Percentiles rank a stretch among this genome's conserved stretches.
phyloP scores from a whole-genome alignment of 1,140 invertebrate species.

The Diuraphis noxia region DNA sequence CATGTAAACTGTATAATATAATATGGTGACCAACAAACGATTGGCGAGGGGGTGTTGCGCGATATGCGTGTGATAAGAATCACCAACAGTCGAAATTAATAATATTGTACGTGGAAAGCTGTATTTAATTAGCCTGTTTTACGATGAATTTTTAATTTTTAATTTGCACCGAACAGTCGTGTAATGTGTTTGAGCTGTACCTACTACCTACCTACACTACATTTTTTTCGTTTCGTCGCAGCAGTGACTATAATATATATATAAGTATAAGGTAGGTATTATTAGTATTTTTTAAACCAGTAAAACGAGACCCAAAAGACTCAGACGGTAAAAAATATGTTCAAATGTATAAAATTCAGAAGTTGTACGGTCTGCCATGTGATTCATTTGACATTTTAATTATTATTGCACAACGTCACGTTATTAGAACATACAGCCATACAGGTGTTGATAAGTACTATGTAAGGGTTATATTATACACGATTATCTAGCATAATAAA shows the following conservation, averaged over 20 bases:
- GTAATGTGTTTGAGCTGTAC: not conserved
- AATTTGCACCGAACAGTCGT: conserved; percentile 4
- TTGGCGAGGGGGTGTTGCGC: not conserved
- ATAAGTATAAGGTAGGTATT: not conserved
- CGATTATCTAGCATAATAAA: not conserved
- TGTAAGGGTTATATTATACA: not conserved
- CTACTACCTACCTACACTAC: not conserved
- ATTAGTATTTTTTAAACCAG: not conserved
- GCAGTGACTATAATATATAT: not conserved
- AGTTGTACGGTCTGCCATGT: not conserved
- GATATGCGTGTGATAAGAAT: conserved; percentile 42
- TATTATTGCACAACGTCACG: not conserved
- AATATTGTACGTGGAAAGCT: conserved; percentile 28
- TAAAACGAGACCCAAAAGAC: not conserved
- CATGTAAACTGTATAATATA: not conserved
- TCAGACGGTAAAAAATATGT: not conserved
- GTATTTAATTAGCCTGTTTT: conserved; percentile 47
- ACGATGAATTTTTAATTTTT: conserved; percentile 51
- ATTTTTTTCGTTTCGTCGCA: not conserved
- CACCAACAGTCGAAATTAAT: conserved; percentile 44
- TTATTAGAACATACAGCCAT: not conserved
- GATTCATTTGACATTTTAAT: not conserved
- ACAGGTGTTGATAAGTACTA: not conserved
- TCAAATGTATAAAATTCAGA: not conserved
- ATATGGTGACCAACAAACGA: not conserved